These are phyloP conservation scores for Alentia gelatinosa DNA, from an alignment of 2,888 invertebrate species.

Conservation along the genomic window DNA sequence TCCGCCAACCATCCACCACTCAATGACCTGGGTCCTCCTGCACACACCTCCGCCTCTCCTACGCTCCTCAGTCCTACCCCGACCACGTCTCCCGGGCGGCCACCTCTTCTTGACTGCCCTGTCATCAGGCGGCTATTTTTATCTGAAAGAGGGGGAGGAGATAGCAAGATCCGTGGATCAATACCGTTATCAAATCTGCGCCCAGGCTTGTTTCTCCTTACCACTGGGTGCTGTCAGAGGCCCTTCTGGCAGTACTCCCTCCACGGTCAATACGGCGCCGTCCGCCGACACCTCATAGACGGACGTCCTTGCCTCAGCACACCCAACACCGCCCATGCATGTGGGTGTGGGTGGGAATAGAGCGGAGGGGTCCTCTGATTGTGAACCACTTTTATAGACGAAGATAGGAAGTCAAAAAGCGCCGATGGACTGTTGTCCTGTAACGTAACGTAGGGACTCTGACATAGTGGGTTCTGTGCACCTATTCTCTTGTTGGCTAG, in stretches of 20 bases:
- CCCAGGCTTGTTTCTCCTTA: not conserved
- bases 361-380: no score
- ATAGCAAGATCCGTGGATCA: not conserved
- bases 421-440: no score
- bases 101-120: not conserved
- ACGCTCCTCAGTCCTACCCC: not conserved
- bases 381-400: no score
- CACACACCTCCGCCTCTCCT: not conserved
- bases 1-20: no score
- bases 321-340: no score
- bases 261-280: not conserved
- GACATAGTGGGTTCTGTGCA: no score
- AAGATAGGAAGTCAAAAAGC: no score
- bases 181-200: slow-evolving; percentile 9
- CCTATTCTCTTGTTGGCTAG: no score
- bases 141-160: not conserved
- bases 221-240: not conserved
- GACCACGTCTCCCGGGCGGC: not conserved
- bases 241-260: no score
- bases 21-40: not conserved
- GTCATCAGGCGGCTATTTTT: not conserved
- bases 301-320: not conserved
- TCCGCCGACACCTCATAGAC: not conserved
- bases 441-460: no score
- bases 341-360: no score